These are phyloP conservation scores for Acanthiza pusilla DNA, from an alignment of 2,797 vertebrate species.

Conservation along the genomic window DNA sequence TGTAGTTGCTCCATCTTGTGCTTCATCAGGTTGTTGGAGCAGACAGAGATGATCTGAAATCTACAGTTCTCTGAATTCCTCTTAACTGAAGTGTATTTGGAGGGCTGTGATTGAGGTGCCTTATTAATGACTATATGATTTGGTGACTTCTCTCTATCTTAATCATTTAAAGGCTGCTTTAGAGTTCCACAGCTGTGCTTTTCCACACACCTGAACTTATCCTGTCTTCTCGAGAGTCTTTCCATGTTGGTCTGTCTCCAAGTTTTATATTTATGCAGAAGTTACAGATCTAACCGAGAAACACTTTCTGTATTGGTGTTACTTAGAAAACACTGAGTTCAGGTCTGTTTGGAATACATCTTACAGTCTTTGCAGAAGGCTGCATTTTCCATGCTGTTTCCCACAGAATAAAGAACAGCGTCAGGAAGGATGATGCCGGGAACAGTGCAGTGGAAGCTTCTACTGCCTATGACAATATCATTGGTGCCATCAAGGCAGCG, in stretches of 20 bases:
- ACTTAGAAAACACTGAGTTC: background rate
- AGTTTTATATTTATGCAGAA: background rate
- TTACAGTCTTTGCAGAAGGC: background rate
- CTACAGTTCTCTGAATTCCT: background rate
- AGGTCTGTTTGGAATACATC: background rate
- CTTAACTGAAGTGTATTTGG: background rate
- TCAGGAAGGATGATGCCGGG: conserved; percentile 71
- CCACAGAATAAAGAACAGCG: conserved; percentile 81
- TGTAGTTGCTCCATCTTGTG: background rate
- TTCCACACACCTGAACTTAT: background rate
- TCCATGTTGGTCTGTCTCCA: background rate
- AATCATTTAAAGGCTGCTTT: background rate
- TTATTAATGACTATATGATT: background rate
- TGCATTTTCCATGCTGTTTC: background rate
- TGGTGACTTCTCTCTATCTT: background rate
- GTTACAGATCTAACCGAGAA: background rate
- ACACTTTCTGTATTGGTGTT: background rate
- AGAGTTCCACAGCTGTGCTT: background rate
- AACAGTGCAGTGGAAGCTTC: conserved; percentile 83
- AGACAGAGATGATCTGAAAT: background rate
- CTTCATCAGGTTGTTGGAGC: background rate
- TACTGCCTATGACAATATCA: conserved; percentile 89
- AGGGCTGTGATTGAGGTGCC: background rate
- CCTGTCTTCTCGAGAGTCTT: background rate
- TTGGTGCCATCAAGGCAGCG: conserved; percentile 85